Evolutionary conservation across 30 jellyfish, hydroid and myxozoan genomes (phyloP), one percentile per base, ranked within the genome.

Genomic region (Turritopsis rubra): DNA sequence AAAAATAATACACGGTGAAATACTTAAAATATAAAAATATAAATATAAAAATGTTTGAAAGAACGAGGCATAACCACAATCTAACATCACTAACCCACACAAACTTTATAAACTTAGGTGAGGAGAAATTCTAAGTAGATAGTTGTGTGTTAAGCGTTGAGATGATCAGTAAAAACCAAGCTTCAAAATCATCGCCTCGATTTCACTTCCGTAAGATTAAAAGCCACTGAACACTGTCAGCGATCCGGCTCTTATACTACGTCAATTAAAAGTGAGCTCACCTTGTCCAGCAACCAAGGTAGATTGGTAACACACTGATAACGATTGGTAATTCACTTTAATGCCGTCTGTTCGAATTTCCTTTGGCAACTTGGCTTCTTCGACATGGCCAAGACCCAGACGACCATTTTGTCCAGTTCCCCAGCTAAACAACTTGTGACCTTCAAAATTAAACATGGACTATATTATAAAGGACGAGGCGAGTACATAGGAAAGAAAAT

Each of bases 401-500:
- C 97, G 52, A 25, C 97, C 97, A 28, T 93, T 71, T 52, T 85
- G 75, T 31, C 97, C 96, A 68, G 83, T 83, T 16, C 97, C 97
- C 96, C 96, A 91, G 20, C 90, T 80, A 84, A 77, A 91, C 16
- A 91, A 91, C 41, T 87, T 86, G 28, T 92, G 89, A 73, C 81
- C 97, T 91, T 24, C 13, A 85, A 68, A 66, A 24, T 80, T 29
- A n/a, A 75, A 24, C 23, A 53, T 8, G 7, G 5, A 41, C 5
- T 41, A 41, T 41, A n/a, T n/a, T n/a, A n/a, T 41, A 41, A 41
- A 41, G 60, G 60, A 41, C 60, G 5, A 41, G 5, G 5, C 13
- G 9, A 41, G 60, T 5, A 41, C 60, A 3, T 41, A 41, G 60
- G 60, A 41, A 3, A 41, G 9, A 41, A 41, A 41, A 13, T 41